These are phyloP conservation scores for Dendrocopos noguchii DNA, from an alignment of 2,113 vertebrate genomes.

Conservation along the genomic window DNA sequence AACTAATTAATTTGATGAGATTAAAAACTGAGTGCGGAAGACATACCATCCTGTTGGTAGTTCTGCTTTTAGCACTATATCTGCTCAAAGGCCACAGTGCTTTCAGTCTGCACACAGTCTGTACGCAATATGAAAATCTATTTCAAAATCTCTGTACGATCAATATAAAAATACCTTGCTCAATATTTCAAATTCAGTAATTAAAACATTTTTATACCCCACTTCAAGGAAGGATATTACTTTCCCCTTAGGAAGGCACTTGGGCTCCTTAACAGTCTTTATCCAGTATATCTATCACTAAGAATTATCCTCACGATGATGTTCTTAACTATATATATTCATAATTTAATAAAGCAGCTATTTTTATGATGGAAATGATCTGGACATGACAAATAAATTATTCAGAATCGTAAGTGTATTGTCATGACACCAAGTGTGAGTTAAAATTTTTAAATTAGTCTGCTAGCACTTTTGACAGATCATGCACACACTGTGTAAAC, in stretches of 20 bases:
- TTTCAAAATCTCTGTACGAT: not conserved
- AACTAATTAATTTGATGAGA: not conserved
- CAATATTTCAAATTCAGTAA: slow-evolving; percentile 30
- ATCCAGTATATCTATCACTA: slow-evolving; percentile 35
- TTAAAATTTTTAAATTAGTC: slow-evolving; percentile 35
- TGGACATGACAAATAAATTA: slow-evolving; percentile 53
- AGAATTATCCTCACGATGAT: slow-evolving; percentile 59
- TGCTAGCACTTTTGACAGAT: slow-evolving; percentile 10
- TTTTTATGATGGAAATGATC: slow-evolving; percentile 57
- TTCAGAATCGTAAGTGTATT: slow-evolving; percentile 47
- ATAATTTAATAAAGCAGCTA: slow-evolving; percentile 61
- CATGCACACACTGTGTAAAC: not conserved
- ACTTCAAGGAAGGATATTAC: slow-evolving; percentile 5
- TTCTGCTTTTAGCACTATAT: not conserved
- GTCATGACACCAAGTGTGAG: slow-evolving; percentile 22
- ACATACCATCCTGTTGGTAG: not conserved
- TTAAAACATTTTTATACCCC: slow-evolving; percentile 16
- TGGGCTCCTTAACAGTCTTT: slow-evolving; percentile 8
- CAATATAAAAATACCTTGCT: not conserved
- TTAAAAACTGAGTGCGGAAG: not conserved
- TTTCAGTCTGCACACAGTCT: not conserved
- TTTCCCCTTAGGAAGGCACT: not conserved
- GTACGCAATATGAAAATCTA: not conserved
- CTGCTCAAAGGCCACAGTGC: not conserved
- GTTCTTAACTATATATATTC: slow-evolving; percentile 46